phyloP scores from a whole-genome alignment of 1,140 invertebrate species.

The Hypothenemus hampei region DNA sequence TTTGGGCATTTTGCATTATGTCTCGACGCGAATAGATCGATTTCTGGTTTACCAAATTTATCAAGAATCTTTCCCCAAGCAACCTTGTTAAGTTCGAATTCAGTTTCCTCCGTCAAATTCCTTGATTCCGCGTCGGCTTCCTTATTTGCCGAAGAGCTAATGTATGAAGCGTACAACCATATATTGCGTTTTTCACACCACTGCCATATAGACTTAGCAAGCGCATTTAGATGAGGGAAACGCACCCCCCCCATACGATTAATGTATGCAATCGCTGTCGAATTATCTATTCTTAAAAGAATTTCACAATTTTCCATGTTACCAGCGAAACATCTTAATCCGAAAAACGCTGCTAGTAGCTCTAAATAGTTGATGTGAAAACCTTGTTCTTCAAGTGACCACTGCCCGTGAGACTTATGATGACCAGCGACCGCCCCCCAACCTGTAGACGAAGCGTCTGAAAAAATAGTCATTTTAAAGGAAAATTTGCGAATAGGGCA shows the following conservation, averaged over 20 bases:
- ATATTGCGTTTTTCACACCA: not conserved
- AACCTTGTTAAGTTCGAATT: too few species aligned
- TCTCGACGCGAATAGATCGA: not conserved
- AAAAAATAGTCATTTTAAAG: constrained; percentile 3
- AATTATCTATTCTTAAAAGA: constrained; percentile 40
- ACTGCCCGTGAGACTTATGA: constrained; percentile 4
- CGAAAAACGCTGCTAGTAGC: constrained; percentile 30
- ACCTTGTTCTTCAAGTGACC: not conserved
- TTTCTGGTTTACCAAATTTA: not conserved
- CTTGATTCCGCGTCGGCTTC: too few species aligned
- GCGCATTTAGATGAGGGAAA: not conserved
- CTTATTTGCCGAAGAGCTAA: too few species aligned
- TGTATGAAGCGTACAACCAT: not conserved
- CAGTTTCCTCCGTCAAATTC: too few species aligned
- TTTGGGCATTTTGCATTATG: not conserved
- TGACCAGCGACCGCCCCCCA: not conserved
- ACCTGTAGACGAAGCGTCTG: constrained; percentile 5
- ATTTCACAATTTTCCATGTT: constrained; percentile 35
- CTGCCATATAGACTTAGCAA: not conserved
- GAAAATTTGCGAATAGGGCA: not conserved
- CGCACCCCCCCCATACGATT: not conserved
- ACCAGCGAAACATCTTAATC: constrained; percentile 40
- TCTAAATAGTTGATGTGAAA: constrained; percentile 16
- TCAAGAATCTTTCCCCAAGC: too few species aligned
- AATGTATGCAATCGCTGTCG: constrained; percentile 42